A percentile compares a stretch with the other conserved stretches of the same genome.
phyloP scores from a whole-genome alignment of 2,888 invertebrate species.

The Osedax frankpressi region DNA sequence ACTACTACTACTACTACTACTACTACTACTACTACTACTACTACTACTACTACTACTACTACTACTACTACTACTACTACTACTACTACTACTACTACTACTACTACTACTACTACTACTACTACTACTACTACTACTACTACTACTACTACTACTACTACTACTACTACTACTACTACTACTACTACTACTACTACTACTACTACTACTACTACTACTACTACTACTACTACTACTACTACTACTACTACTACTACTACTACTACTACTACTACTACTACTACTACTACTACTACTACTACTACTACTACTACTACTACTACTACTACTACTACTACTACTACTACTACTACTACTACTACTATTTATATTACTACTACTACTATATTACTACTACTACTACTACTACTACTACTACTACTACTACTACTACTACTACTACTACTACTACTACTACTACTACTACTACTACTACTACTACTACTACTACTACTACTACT shows the following conservation, averaged over 20 bases:
- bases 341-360: background rate
- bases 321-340: background rate
- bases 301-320: constrained; percentile 2
- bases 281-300: constrained; percentile 13
- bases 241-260: constrained; percentile 13
- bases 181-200: background rate
- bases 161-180: background rate
- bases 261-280: constrained; percentile 12
- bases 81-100: background rate
- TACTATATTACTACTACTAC: background rate
- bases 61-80: constrained; percentile 1
- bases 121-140: background rate
- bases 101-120: background rate
- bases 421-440: background rate
- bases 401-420: background rate
- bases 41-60: constrained; percentile 13
- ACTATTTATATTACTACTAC: background rate
- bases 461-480: background rate
- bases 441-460: background rate
- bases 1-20: constrained; percentile 13
- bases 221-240: constrained; percentile 13
- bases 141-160: background rate
- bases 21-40: constrained; percentile 12
- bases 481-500: background rate
- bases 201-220: constrained; percentile 7